Evolutionary conservation across 2,113 vertebrate genomes (phyloP).

Genomic region (Siniperca knerii): DNA sequence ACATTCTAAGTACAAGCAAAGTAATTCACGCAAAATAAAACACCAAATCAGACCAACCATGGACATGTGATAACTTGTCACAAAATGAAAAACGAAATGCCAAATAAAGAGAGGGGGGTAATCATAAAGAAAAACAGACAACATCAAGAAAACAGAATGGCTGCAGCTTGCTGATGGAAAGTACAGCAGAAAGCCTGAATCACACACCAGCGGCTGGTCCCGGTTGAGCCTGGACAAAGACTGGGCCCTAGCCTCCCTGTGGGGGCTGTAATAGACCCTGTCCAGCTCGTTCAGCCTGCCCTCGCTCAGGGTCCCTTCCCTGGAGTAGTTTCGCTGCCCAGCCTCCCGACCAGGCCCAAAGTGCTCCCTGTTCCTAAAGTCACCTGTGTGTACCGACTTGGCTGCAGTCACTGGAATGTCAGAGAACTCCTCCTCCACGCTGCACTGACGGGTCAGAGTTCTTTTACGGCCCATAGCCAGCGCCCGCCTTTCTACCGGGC

Average conservation of each 20-base stretch:
- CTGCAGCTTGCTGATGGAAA: conserved; percentile 85
- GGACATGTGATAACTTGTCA: conserved; percentile 77
- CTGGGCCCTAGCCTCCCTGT: conserved; percentile 86
- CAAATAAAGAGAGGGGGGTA: conserved; percentile 69
- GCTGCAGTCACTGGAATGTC: conserved; percentile 73
- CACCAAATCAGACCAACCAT: conserved; percentile 75
- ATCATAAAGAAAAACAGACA: conserved; percentile 73
- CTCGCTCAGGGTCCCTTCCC: conserved; percentile 79
- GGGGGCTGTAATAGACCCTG: conserved; percentile 83
- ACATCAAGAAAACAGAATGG: conserved; percentile 79
- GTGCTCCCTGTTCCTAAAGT: conserved; percentile 80
- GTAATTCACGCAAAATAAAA: conserved; percentile 75
- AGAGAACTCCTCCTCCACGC: conserved; percentile 92
- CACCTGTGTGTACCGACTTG: conserved; percentile 76
- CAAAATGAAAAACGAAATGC: conserved; percentile 56
- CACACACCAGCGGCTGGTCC: conserved; percentile 94
- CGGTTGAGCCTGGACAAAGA: conserved; percentile 87
- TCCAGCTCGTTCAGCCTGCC: conserved; percentile 85
- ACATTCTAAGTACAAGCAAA: conserved; percentile 77
- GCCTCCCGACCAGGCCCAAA: conserved; percentile 75
- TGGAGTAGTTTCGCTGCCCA: conserved; percentile 72
- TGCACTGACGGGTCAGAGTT: conserved; percentile 92
- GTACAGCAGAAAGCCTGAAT: conserved; percentile 88
- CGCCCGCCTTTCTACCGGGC: conserved; percentile 79
- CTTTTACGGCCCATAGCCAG: conserved; percentile 89